Percentiles rank a stretch among this genome's conserved stretches.
phyloP scores from a whole-genome alignment of 2,113 vertebrate genomes.

The Ictidomys tridecemlineatus region DNA sequence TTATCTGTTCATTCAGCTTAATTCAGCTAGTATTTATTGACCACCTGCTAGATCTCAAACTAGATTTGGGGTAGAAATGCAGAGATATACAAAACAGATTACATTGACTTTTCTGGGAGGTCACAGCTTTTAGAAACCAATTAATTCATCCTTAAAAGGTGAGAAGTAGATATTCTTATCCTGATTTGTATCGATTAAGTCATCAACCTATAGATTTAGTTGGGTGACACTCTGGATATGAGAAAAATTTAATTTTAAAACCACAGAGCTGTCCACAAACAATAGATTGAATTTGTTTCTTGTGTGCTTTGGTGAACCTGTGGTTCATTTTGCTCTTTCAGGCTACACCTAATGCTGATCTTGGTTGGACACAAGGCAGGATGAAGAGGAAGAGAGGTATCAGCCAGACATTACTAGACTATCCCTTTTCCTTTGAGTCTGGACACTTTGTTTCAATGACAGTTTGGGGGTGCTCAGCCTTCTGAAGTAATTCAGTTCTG shows the following conservation, averaged over 20 bases:
- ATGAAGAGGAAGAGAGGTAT: not conserved
- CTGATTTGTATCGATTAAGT: not conserved
- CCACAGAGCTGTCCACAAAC: not conserved
- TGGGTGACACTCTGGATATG: not conserved
- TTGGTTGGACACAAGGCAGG: not conserved
- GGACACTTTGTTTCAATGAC: not conserved
- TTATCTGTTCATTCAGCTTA: conserved; percentile 36
- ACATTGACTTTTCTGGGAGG: not conserved
- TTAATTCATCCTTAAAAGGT: not conserved
- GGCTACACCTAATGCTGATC: not conserved
- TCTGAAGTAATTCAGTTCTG: not conserved
- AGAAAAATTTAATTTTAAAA: conserved; percentile 30
- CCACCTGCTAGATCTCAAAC: not conserved
- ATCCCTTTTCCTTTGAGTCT: not conserved
- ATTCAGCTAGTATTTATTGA: conserved; percentile 15
- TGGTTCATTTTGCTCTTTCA: not conserved
- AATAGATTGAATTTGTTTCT: not conserved
- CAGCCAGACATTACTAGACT: not conserved
- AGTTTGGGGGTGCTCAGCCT: not conserved
- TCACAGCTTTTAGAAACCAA: conserved; percentile 29
- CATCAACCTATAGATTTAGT: conserved; percentile 27
- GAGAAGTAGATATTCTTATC: not conserved
- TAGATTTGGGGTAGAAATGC: not conserved
- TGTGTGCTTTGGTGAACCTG: not conserved
- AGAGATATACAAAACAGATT: not conserved